Conservation (phyloP, 2,797 vertebrate species). For the Chromis chromis region DNA sequence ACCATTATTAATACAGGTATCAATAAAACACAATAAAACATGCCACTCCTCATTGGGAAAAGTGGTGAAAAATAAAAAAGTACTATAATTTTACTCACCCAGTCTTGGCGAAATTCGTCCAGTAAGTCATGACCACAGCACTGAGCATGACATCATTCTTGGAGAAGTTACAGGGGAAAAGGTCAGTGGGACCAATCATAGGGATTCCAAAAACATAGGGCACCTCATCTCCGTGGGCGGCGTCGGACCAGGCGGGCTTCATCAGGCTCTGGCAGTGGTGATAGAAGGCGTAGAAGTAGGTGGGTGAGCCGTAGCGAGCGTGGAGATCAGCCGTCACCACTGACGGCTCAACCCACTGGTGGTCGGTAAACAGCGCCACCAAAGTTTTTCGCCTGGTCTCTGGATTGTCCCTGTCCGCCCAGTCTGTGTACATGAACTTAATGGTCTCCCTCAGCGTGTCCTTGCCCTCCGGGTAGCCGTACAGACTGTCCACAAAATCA, state of each 20-base stretch:
- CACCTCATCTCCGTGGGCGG: slow-evolving; percentile 97
- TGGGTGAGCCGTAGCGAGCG: slow-evolving; percentile 96
- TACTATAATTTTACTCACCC: slow-evolving; percentile 87
- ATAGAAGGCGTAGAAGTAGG: slow-evolving; percentile 99
- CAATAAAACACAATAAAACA: no score
- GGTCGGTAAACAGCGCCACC: slow-evolving; percentile 97
- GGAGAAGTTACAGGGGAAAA: slow-evolving; percentile 99
- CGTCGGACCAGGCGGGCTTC: slow-evolving; percentile 98
- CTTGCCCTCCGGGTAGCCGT: slow-evolving; percentile 97
- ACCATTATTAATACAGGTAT: no score
- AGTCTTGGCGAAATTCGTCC: slow-evolving; percentile 99
- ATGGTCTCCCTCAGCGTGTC: slow-evolving; percentile 98
- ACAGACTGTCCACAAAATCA: slow-evolving; percentile 98
- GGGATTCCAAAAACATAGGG: slow-evolving; percentile 98
- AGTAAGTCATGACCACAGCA: slow-evolving; percentile 99
- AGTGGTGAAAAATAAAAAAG: background rate
- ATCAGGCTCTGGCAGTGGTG: slow-evolving; percentile 99
- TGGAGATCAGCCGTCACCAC: slow-evolving; percentile 98
- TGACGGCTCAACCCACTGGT: slow-evolving; percentile 98
- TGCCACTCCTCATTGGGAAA: background rate
- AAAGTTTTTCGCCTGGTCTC: slow-evolving; percentile 97
- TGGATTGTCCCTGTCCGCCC: slow-evolving; percentile 97
- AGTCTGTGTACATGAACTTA: slow-evolving; percentile 99
- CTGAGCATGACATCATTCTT: slow-evolving; percentile 99
- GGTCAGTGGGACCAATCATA: slow-evolving; percentile 97